Conservation (phyloP, 2,113 vertebrate genomes). For the Ursus arctos region DNA sequence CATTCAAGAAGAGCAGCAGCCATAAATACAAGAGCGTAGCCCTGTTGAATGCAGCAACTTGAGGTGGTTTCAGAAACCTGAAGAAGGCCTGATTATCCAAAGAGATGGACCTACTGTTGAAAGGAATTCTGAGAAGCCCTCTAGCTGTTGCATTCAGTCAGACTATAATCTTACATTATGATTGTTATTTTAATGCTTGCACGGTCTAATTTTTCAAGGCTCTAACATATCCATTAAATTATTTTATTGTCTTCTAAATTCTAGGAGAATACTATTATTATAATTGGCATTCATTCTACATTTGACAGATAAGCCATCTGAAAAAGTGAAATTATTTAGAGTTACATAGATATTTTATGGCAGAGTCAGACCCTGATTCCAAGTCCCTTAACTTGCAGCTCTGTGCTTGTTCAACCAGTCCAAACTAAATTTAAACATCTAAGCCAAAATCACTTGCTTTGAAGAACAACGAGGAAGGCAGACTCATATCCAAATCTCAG, state of each 20-base stretch:
- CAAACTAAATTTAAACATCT: neutral
- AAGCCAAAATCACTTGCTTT: neutral
- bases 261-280: neutral
- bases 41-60: neutral
- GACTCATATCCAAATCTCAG: neutral
- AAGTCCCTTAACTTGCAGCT: neutral
- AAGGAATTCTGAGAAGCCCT: neutral
- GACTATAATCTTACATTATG: neutral
- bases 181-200: neutral
- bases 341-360: neutral
- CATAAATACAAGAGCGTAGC: neutral
- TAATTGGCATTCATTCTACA: neutral
- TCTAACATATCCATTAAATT: neutral
- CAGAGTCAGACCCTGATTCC: neutral
- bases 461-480: neutral
- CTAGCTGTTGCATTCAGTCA: neutral
- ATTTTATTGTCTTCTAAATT: constrained; percentile 41
- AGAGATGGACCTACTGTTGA: neutral
- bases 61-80: neutral
- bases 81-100: neutral
- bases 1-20: neutral
- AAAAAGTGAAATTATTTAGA: constrained; percentile 15
- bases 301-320: neutral
- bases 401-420: neutral
- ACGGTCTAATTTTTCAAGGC: constrained; percentile 1